Base-by-base conservation (phyloP, 2,888 invertebrate genomes). In the Calliopum simillimum region DNA sequence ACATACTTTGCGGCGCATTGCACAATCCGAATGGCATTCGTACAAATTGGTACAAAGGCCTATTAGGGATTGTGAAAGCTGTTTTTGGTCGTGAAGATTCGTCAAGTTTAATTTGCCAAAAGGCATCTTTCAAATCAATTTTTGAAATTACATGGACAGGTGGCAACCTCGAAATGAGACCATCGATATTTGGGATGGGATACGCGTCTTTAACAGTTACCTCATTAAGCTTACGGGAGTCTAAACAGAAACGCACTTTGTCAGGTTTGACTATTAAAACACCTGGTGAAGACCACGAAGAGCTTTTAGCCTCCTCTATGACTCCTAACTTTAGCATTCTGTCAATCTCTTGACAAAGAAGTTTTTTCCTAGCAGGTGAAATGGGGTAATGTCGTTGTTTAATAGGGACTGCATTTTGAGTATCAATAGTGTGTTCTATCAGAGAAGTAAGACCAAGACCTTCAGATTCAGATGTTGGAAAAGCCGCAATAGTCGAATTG, bases 251-350 rank as follows among this genome's bases (percentile, higher is more conserved):
- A n/a, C n/a, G n/a, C n/a, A n/a, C n/a, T n/a, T 73, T 75, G 0
- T 77, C 76, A 4, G 75, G 72, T 66, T 81, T 81, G 1, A 70
- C 65, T 1, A 79, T 76, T 59, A 81, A 73, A 0, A 80, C 76
- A 3, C 80, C 76, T 1, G 81, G 80, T 2, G 76, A 79, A 5
- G 78, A 76, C 81, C 81, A 81, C 0, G 77, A 70, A 25, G 82
- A 82, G 6, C 73, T 70, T 51, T 13, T 6, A 0, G 78, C 79
- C 14, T 75, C 77, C 44, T 82, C 80, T 1, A 84, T 77, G 0
- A 83, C 76, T 5, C 75, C 55, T 55, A 53, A 43, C 21, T 55
- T 65, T 19, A 51, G 33, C 21, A 65, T 43, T 8, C 51, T 51
- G 12, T 51, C 51, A 33, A 64, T 16, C 21, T 64, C 64, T 19